phyloP scores from a whole-genome alignment of 2,888 invertebrate genomes.

The Dryococelus australis region DNA sequence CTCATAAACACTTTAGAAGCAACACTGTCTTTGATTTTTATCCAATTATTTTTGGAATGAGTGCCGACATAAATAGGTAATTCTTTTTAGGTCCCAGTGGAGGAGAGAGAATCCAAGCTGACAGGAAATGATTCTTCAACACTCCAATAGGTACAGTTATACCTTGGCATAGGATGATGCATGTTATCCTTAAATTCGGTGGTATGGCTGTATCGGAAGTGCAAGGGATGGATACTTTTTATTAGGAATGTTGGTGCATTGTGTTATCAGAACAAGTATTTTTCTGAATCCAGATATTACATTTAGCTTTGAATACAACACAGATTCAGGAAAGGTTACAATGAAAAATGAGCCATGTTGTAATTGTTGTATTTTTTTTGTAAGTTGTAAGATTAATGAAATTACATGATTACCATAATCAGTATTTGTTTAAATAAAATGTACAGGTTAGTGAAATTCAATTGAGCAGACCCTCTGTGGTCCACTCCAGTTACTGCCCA shows the following conservation, averaged over 20 bases:
- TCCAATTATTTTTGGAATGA: not conserved
- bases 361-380: too few relatives aligned
- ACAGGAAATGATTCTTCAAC: not conserved
- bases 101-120: not conserved
- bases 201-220: not conserved
- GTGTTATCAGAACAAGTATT: not conserved
- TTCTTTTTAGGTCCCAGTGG: constrained; percentile 5
- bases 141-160: not conserved
- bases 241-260: not conserved
- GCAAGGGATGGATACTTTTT: not conserved
- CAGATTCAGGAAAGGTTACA: too few relatives aligned
- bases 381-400: too few relatives aligned
- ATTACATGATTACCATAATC: too few relatives aligned
- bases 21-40: too few relatives aligned
- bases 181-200: not conserved
- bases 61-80: not conserved
- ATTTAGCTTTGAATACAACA: too few relatives aligned
- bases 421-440: too few relatives aligned
- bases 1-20: too few relatives aligned
- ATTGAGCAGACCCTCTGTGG: too few relatives aligned
- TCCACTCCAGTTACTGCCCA: too few relatives aligned
- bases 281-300: not conserved
- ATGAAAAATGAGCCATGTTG: too few relatives aligned
- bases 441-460: too few relatives aligned
- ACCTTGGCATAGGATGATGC: not conserved